Evolutionary conservation across 2,888 invertebrate genomes (phyloP), one percentile per base, ranked within the genome.

Genomic region (Operophtera brumata): DNA sequence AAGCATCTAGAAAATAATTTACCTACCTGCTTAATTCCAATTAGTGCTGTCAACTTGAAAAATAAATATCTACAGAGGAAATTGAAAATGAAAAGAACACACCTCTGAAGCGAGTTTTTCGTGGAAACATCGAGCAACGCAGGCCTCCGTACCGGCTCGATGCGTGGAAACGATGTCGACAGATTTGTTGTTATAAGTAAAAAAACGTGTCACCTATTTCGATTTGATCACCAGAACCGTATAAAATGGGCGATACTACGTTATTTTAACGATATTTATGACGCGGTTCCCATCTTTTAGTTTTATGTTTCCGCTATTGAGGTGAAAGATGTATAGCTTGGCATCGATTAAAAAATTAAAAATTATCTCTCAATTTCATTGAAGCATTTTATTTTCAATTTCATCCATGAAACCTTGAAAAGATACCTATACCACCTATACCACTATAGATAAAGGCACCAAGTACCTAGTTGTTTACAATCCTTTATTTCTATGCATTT

Each of bases 261-360:
- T 70, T 72, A 67, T 70, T 69, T 69, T 64, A 49, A 58, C 48
- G 61, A 67, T 67, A 69, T 68, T 69, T 73, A 68, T 66, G 64
- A 66, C 64, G 72, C 41, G 68, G 73, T 69, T 60, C 49, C 58
- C 49, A 62, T 57, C 53, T 57, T 67, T 65, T 63, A 68, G 61
- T 69, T 75, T 75, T 75, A 76, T 75, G 70, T 65, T 66, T 75
- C 75, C 76, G 69, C 59, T 64, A 57, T 62, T 47, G 61, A 65
- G 50, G 49, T 44, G 41, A 46, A 48, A 60, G 41, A 58, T 54
- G 46, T 54, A 57, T 63, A 52, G 52, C 55, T 64, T 62, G 61
- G 62, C 51, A 55, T 12, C 28, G 36, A 55, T 42, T 49, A 43
- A 46, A 34, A 45, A 54, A 30, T 28, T 30, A 30, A 9, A 9